Base-by-base conservation (phyloP, 92 coral and sea anemone species). In the Muricea muricata region DNA sequence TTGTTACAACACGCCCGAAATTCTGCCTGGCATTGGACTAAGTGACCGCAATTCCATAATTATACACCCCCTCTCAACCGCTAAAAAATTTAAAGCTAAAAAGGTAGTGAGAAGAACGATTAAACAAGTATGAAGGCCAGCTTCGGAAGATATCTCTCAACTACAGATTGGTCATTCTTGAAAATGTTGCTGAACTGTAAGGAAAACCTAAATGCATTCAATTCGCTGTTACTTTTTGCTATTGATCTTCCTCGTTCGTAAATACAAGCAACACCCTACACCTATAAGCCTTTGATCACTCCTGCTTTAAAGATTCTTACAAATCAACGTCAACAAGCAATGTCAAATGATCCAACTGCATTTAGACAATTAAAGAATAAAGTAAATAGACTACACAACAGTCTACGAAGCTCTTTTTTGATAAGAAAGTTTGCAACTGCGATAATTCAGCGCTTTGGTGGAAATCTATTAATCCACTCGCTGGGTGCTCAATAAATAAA, bases 141-240 rank as follows among this genome's bases (percentile, higher is more conserved):
- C 40, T 71, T 71, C 24, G 77, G 77, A 35, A 71, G 77, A 71
- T 71, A 55, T 41, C 40, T 35, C 37, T 15, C 77, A 26, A 2
- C 40, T 3, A 65, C 73, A 11, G 73, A 65, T 35, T 65, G 71
- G 71, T 63, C 71, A 26, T 63, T 26, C 33, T 33, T 63, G 10
- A 33, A 31, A 25, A 31, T n/a, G 3, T 33, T 63, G 10, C 25
- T 11, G n/a, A 69, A 29, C 10, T 69, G 45, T 35, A 14, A 46
- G 20, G 77, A 71, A 71, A 71, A 71, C 1, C 25, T 4, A 23
- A 15, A 52, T 71, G 77, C 77, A 2, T 71, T 71, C 24, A 8
- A 71, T 15, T 33, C 77, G 9, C 24, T 71, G 31, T 30, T 71
- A 33, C 20, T 10, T 41, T 71, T 34, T 71, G 77, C 50, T 10